phyloP scores from a whole-genome alignment of 2,888 invertebrate genomes.

The Chloroclysta siterata region DNA sequence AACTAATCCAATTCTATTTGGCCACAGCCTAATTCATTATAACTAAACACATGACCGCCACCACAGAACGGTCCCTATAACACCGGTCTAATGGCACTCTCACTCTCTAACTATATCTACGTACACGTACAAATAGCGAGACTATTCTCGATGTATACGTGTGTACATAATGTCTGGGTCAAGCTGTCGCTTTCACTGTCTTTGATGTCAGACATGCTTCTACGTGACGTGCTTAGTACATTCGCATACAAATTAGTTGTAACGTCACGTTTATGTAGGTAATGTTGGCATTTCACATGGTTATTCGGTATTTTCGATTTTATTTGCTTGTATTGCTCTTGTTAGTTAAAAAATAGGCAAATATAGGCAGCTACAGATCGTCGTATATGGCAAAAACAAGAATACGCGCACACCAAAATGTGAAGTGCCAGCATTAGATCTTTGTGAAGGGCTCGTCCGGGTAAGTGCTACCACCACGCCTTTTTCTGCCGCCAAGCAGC shows the following conservation, averaged over 20 bases:
- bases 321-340: no score
- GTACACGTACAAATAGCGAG: background rate
- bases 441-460: no score
- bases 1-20: slow-evolving; percentile 18
- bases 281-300: no score
- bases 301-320: no score
- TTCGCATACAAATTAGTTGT: background rate
- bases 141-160: slow-evolving; percentile 7
- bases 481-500: no score
- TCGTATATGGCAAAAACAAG: no score
- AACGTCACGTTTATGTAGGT: no score
- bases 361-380: no score
- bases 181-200: slow-evolving; percentile 46
- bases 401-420: no score
- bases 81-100: slow-evolving; percentile 32
- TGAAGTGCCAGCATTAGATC: no score
- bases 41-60: slow-evolving; percentile 27
- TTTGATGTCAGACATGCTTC: slow-evolving; percentile 31
- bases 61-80: slow-evolving; percentile 29
- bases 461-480: no score
- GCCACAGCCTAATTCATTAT: slow-evolving; percentile 26
- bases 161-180: slow-evolving; percentile 34
- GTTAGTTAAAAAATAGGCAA: no score
- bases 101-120: slow-evolving; percentile 23
- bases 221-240: slow-evolving; percentile 1